Percentiles rank a stretch among this genome's conserved stretches.
Conservation (phyloP, 2,113 vertebrate genomes). For the Marmota monax region DNA sequence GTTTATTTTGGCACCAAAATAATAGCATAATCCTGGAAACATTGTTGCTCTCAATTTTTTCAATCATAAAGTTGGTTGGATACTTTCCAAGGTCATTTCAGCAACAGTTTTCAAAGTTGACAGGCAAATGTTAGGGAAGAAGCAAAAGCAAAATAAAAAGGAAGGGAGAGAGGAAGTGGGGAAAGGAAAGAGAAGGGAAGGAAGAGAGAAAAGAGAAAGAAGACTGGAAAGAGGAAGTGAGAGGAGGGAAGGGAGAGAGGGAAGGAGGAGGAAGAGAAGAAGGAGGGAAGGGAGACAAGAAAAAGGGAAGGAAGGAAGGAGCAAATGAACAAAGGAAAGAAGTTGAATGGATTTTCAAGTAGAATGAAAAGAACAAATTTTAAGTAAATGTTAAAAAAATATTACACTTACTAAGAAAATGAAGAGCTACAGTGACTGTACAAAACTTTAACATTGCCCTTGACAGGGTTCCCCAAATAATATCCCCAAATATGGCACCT, state of each 20-base stretch:
- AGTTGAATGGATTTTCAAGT: background rate
- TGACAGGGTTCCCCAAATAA: background rate
- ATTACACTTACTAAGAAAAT: background rate
- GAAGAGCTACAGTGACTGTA: background rate
- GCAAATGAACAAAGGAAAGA: too few species aligned
- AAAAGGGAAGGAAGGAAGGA: background rate
- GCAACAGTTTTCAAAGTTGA: background rate
- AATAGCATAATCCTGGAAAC: background rate
- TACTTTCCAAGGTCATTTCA: background rate
- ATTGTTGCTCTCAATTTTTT: background rate
- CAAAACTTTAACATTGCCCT: background rate
- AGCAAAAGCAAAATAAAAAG: too few species aligned
- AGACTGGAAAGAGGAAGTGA: too few species aligned
- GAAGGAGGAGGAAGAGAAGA: too few species aligned
- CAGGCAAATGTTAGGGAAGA: background rate
- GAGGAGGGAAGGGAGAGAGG: background rate
- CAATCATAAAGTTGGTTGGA: background rate
- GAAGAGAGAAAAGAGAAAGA: background rate
- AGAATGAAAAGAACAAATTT: background rate
- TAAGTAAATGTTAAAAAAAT: background rate
- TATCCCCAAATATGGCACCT: background rate
- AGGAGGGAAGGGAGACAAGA: background rate
- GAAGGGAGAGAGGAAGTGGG: accelerated
- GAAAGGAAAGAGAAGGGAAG: accelerated
- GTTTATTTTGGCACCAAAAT: background rate